Percentiles rank a stretch among this genome's conserved stretches.
phyloP scores from a whole-genome alignment of 2,113 vertebrate genomes.

The Octodon degus region DNA sequence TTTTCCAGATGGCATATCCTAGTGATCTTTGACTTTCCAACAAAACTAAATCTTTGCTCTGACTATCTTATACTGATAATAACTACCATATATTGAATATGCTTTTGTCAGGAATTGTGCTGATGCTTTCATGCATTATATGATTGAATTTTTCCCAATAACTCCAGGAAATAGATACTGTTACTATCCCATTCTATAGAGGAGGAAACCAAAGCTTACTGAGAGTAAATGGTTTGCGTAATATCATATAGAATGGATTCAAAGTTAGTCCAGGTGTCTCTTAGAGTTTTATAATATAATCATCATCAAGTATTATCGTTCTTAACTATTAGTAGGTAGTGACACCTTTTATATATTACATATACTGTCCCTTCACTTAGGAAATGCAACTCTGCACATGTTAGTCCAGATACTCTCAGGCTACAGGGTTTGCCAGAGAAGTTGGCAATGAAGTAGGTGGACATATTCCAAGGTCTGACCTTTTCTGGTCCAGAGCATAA shows the following conservation, averaged over 20 bases:
- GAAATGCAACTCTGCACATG: constrained; percentile 19
- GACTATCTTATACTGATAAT: not conserved
- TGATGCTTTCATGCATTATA: not conserved
- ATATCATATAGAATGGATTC: not conserved
- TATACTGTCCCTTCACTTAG: not conserved
- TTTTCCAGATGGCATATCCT: not conserved
- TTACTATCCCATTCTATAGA: constrained; percentile 23
- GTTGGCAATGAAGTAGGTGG: not conserved
- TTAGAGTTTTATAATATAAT: not conserved
- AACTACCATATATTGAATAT: not conserved
- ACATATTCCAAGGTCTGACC: not conserved
- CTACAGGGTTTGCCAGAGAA: not conserved
- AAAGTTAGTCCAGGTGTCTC: not conserved
- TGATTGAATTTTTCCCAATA: constrained; percentile 27
- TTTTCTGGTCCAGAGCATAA: constrained; percentile 3
- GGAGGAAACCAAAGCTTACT: constrained; percentile 14
- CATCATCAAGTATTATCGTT: not conserved
- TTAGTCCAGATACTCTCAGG: not conserved
- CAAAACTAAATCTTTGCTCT: constrained; percentile 32
- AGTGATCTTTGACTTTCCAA: constrained; percentile 9
- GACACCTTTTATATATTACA: not conserved
- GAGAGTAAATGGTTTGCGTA: constrained; percentile 23
- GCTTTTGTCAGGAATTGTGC: not conserved
- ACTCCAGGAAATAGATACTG: not conserved
- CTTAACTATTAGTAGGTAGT: not conserved